Percentiles rank a stretch among this genome's conserved stretches.
Conservation (phyloP, 2,113 vertebrate species). For the Coptodon rendalli region DNA sequence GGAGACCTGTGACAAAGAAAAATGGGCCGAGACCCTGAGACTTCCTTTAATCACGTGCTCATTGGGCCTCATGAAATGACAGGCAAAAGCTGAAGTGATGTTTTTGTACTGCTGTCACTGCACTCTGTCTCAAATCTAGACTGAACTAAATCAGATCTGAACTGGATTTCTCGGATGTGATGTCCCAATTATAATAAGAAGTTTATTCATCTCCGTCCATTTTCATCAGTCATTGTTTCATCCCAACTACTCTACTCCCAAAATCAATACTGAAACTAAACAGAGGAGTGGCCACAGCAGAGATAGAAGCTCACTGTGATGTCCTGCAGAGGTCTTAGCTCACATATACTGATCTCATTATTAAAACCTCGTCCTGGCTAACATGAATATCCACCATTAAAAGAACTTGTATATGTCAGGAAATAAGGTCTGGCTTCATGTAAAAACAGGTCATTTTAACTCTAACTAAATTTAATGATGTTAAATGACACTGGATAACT, state of each 20-base stretch:
- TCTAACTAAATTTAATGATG: neutral
- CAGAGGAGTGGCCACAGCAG: neutral
- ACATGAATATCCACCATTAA: neutral
- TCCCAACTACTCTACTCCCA: neutral
- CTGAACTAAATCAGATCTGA: neutral
- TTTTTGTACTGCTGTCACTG: rapidly evolving
- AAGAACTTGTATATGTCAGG: neutral
- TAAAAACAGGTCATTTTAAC: neutral
- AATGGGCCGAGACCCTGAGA: neutral
- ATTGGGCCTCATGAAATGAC: neutral
- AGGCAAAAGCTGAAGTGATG: neutral
- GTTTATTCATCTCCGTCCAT: neutral
- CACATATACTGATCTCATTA: neutral
- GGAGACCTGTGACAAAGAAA: neutral
- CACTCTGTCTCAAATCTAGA: rapidly evolving
- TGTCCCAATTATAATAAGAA: neutral
- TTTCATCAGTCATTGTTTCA: neutral
- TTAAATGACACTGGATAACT: rapidly evolving
- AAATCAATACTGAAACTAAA: neutral
- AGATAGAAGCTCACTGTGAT: rapidly evolving
- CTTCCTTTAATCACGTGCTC: neutral
- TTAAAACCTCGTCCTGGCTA: neutral
- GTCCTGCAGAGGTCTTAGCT: neutral
- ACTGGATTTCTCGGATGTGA: neutral
- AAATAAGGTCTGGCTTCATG: neutral